Evolutionary conservation across 2,797 vertebrate species (phyloP), one percentile per base, ranked within the genome.

Genomic region (Notolepis coatsorum): DNA sequence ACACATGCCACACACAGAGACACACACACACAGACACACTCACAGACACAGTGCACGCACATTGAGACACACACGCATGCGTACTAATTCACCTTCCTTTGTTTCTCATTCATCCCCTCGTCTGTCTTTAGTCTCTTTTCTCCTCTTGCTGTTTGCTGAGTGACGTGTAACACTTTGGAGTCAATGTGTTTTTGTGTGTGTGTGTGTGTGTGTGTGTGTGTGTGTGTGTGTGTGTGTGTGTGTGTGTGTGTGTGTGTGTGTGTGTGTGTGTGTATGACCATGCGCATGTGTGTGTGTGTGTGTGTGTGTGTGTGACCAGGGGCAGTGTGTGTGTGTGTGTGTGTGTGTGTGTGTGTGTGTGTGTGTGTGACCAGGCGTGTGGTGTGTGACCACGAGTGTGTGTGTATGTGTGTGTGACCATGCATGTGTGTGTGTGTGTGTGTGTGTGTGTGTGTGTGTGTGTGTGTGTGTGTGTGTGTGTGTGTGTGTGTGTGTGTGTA

Each of bases 31-130:
- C 66, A 49, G 51, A 65, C 35, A 54, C 51, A 15, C 39, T 37
- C 25, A 52, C 31, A 28, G 53, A 13, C 65, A 30, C 50, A 30
- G n/a, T n/a, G n/a, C 20, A 23, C 17, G 23, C 41, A 62, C 17
- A 9, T 33, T 3, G 39, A 65, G 45, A 64, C 18, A 50, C 58
- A 35, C 31, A 39, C 31, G 30, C 18, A 53, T 49, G 39, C 58
- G 61, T 52, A 50, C 35, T n/a, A 79, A 83, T 86, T 65, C 82
- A 78, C 78, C 72, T 73, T 79, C 75, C 47, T 56, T 45, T 53
- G 46, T 82, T 81, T 59, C 71, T 74, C 48, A 33, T 35, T 25
- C 54, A 17, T 49, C 41, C 62, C 61, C 35, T 59, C 47, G 47
- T 50, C 67, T 53, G 28, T 68, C 59, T 46, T 15, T 35, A 7